phyloP scores from a whole-genome alignment of 2,113 vertebrate genomes.

The Peromyscus californicus region DNA sequence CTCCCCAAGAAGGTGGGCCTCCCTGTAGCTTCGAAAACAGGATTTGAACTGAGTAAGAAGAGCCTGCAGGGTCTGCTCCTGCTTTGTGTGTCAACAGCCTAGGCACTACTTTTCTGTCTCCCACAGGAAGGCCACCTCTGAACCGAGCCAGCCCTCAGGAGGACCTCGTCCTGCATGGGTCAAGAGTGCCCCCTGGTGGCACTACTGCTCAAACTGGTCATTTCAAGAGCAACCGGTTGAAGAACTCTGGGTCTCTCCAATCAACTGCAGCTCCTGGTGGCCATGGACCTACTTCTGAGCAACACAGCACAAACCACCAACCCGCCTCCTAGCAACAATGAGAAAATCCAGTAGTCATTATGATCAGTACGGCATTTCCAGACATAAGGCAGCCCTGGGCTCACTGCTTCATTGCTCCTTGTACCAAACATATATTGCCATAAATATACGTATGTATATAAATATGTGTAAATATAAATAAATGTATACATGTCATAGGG shows the following conservation, averaged over 20 bases:
- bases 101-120: not conserved
- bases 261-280: not conserved
- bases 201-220: not conserved
- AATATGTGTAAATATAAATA: too few relatives aligned
- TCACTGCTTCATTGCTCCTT: rapidly evolving
- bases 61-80: not conserved
- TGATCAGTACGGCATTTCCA: too few relatives aligned
- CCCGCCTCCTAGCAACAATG: not conserved
- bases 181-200: constrained; percentile 65
- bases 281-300: rapidly evolving
- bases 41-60: not conserved
- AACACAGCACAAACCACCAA: rapidly evolving
- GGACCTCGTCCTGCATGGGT: not conserved
- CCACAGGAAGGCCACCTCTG: not conserved
- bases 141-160: too few relatives aligned
- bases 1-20: constrained; percentile 37
- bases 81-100: not conserved
- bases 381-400: rapidly evolving
- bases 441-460: too few relatives aligned
- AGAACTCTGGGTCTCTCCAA: rapidly evolving
- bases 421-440: rapidly evolving
- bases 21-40: not conserved
- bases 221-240: not conserved
- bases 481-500: not conserved
- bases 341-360: not conserved